Percentiles rank a stretch among this genome's conserved stretches.
Evolutionary conservation across 2,888 invertebrate species (phyloP).

Genomic region (Athrips mouffetella): DNA sequence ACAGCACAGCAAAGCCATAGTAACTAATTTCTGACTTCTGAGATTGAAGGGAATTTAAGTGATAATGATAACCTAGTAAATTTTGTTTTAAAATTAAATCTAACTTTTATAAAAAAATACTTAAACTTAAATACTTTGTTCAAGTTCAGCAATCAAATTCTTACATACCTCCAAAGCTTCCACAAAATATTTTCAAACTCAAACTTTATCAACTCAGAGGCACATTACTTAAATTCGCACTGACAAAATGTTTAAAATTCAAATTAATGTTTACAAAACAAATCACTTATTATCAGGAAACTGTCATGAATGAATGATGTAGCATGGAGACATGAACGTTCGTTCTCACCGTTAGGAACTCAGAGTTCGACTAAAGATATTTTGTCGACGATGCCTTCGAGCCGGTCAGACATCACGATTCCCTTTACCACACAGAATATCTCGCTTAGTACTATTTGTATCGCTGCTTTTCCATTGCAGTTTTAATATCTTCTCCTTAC

Average conservation of each 20-base stretch:
- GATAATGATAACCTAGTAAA: no score
- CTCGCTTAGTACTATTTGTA: slow-evolving; percentile 39
- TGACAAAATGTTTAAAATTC: not conserved
- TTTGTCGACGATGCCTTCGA: slow-evolving; percentile 44
- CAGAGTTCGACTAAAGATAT: slow-evolving; percentile 64
- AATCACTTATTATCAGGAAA: slow-evolving; percentile 28
- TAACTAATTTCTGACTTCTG: no score
- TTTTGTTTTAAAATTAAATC: no score
- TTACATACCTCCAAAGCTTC: slow-evolving; percentile 21
- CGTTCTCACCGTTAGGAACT: slow-evolving; percentile 55
- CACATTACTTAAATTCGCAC: slow-evolving; percentile 18
- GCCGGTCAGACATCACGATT: slow-evolving; percentile 26
- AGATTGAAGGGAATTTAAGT: no score
- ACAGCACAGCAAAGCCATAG: no score
- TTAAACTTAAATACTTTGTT: not conserved
- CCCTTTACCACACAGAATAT: slow-evolving; percentile 29
- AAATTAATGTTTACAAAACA: slow-evolving; percentile 19
- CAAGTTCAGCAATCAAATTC: slow-evolving; percentile 1
- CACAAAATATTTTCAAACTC: not conserved
- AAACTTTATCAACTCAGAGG: slow-evolving; percentile 22
- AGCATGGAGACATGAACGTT: slow-evolving; percentile 8
- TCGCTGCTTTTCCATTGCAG: slow-evolving; percentile 32
- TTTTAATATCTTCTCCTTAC: not conserved
- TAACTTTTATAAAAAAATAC: not conserved
- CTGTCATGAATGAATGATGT: slow-evolving; percentile 18